These are phyloP conservation scores for Caenorhabditis briggsae DNA, from an alignment of 1,140 invertebrate genomes.

Conservation along the genomic window DNA sequence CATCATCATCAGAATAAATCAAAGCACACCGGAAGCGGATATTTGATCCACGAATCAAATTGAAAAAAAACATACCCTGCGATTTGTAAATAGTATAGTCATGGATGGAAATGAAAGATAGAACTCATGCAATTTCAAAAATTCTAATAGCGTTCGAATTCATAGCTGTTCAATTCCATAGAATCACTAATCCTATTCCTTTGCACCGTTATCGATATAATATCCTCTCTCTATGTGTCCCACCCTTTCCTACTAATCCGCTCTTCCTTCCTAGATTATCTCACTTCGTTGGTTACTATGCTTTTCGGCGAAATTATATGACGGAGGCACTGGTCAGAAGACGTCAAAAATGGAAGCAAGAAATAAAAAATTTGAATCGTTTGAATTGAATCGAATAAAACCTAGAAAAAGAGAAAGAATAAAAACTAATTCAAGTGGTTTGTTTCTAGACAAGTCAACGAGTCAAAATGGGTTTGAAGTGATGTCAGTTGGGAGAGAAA, in stretches of 20 bases:
- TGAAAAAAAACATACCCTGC: background rate
- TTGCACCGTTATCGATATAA: slow-evolving; percentile 17
- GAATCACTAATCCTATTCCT: background rate
- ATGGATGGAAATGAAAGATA: background rate
- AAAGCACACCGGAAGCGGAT: background rate
- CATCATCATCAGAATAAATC: slow-evolving; percentile 23
- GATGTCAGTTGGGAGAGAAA: background rate
- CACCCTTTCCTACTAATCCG: background rate
- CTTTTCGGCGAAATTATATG: background rate
- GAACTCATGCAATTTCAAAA: no score
- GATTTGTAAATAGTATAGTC: slow-evolving; percentile 20
- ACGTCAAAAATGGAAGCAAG: no score
- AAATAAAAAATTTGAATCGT: no score
- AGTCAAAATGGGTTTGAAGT: slow-evolving; percentile 48
- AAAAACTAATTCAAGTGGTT: background rate
- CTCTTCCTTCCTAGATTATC: background rate
- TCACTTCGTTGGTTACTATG: slow-evolving; percentile 7
- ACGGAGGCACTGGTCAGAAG: background rate
- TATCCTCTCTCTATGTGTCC: no score
- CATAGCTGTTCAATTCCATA: background rate
- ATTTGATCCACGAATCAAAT: background rate
- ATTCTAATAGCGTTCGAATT: background rate
- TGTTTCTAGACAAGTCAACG: slow-evolving; percentile 37
- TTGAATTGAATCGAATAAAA: background rate
- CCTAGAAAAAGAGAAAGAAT: background rate